These are phyloP conservation scores for Zaprionus tsacasi DNA, from an alignment of 1,140 invertebrate species.

Conservation along the genomic window DNA sequence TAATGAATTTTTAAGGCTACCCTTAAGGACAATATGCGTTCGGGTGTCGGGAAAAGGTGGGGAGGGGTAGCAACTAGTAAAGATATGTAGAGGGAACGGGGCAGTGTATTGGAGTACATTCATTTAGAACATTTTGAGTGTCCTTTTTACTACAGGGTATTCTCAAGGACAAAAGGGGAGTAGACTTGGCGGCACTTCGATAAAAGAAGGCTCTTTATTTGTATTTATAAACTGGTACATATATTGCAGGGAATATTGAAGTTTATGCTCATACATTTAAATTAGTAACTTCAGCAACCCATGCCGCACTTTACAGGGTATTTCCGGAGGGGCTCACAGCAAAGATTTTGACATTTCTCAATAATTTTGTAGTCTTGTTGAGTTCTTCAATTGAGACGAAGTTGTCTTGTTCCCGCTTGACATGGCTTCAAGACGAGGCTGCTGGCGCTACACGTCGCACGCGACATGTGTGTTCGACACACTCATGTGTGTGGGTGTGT, in stretches of 20 bases:
- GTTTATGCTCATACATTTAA: not conserved
- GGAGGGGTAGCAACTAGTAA: not conserved
- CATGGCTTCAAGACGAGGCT: slow-evolving; percentile 35
- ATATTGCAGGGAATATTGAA: not conserved
- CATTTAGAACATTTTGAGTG: slow-evolving; percentile 52
- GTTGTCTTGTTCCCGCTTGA: slow-evolving; percentile 29
- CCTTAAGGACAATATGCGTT: slow-evolving; percentile 10
- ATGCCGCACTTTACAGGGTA: not conserved
- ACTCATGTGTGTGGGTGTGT: not conserved
- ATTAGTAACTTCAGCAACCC: not conserved
- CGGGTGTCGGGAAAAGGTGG: slow-evolving; percentile 11
- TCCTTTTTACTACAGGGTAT: slow-evolving; percentile 26
- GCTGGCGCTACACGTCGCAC: slow-evolving; percentile 42
- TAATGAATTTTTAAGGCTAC: slow-evolving; percentile 52
- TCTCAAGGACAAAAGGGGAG: not conserved
- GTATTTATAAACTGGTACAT: no score
- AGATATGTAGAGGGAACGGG: not conserved
- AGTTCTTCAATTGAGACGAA: slow-evolving; percentile 31
- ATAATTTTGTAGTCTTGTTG: slow-evolving; percentile 18
- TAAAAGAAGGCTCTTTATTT: no score
- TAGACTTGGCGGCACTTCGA: not conserved
- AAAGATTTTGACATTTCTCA: not conserved
- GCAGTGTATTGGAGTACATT: slow-evolving; percentile 32
- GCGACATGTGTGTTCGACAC: slow-evolving; percentile 28
- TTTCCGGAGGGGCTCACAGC: not conserved